Percentiles rank a stretch among this genome's conserved stretches.
phyloP scores from a whole-genome alignment of 2,113 vertebrate genomes.

The Lepus timidus region DNA sequence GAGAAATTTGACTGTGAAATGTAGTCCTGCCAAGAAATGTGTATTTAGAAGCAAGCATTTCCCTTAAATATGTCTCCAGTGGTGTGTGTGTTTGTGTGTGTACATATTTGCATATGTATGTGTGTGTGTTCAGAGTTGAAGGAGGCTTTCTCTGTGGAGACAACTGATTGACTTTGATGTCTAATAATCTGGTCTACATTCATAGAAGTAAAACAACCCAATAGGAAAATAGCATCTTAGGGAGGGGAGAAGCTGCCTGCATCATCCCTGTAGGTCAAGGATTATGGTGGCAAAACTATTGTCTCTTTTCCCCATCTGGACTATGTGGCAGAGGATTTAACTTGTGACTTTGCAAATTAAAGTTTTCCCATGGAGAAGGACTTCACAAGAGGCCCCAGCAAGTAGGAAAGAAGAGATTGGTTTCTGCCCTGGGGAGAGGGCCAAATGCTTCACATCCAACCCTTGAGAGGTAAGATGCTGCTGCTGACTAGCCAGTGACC shows the following conservation, averaged over 20 bases:
- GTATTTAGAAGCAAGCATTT: conserved; percentile 10
- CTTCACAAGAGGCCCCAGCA: conserved; percentile 49
- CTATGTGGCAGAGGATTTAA: conserved; percentile 27
- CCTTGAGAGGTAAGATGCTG: not conserved
- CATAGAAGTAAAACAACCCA: conserved; percentile 35
- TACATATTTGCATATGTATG: not conserved
- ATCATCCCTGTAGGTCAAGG: not conserved
- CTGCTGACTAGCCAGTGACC: not conserved
- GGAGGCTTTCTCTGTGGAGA: not conserved
- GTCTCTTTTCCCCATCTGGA: not conserved
- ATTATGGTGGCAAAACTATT: not conserved
- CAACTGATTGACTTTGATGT: conserved; percentile 2
- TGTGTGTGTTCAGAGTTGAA: not conserved
- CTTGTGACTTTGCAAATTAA: conserved; percentile 64
- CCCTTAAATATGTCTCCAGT: not conserved
- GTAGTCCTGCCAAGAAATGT: not conserved
- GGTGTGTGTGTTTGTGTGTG: not conserved
- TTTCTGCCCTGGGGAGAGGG: not conserved
- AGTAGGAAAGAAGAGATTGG: conserved; percentile 37
- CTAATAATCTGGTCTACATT: not conserved
- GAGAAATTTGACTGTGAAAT: not conserved
- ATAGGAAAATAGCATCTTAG: not conserved
- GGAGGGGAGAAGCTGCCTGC: not conserved
- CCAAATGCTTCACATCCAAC: not conserved
- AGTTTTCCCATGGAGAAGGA: conserved; percentile 51